Conservation (phyloP, 1,140 invertebrate species). For the Eulimnadia texana region DNA sequence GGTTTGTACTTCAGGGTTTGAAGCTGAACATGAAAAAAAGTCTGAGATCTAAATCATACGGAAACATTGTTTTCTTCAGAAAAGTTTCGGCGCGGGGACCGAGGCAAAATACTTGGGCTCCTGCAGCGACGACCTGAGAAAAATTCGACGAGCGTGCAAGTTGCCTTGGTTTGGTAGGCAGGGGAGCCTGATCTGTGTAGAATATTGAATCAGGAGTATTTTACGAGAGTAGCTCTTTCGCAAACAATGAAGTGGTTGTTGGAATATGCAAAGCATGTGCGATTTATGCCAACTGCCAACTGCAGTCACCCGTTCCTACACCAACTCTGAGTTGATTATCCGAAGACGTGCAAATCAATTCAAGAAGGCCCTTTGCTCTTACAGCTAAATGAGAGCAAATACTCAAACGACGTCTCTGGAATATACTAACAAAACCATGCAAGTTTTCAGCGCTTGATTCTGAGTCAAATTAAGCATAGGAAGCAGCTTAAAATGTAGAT, state of each 20-base stretch:
- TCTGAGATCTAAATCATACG: no score
- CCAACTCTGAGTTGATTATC: neutral
- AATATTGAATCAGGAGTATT: neutral
- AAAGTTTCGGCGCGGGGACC: no score
- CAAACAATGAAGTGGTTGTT: neutral
- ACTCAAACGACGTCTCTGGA: neutral
- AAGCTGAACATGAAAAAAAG: no score
- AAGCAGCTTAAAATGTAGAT: no score
- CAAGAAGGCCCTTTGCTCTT: neutral
- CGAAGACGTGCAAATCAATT: neutral
- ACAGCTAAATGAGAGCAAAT: neutral
- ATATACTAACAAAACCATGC: neutral
- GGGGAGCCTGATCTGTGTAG: neutral
- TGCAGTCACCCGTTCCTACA: neutral
- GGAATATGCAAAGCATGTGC: neutral
- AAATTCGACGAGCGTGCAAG: no score
- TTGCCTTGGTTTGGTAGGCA: neutral
- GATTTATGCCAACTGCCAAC: neutral
- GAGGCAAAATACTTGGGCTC: no score
- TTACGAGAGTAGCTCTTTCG: neutral
- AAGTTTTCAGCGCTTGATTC: no score
- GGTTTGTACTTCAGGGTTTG: no score
- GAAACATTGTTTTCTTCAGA: no score
- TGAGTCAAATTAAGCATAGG: no score
- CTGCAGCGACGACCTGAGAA: no score